phyloP scores from a whole-genome alignment of 2,797 vertebrate genomes.

The Lagorchestes hirsutus region DNA sequence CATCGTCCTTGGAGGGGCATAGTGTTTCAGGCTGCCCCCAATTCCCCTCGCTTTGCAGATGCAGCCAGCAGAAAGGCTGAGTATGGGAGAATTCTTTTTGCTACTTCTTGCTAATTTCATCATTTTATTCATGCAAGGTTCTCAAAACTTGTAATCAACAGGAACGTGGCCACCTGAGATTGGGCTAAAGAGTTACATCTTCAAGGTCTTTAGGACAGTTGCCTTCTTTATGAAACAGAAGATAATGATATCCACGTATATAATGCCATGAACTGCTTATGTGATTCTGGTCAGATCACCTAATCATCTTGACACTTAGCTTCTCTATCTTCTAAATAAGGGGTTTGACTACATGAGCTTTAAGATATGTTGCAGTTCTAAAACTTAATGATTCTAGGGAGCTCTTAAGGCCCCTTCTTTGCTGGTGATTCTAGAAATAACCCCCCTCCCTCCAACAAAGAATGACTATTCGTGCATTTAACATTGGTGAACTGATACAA shows the following conservation, averaged over 20 bases:
- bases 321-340: not conserved
- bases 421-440: slow-evolving; percentile 80
- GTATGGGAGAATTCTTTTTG: slow-evolving; percentile 75
- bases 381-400: slow-evolving; percentile 60
- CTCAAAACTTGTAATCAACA: slow-evolving; percentile 78
- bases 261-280: slow-evolving; percentile 55
- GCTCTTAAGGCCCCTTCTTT: slow-evolving; percentile 79
- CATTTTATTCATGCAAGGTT: slow-evolving; percentile 69
- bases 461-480: slow-evolving; percentile 78
- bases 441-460: slow-evolving; percentile 68
- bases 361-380: not conserved
- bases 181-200: slow-evolving; percentile 76
- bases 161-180: slow-evolving; percentile 75
- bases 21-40: slow-evolving; percentile 56
- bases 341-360: not conserved
- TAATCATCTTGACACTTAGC: not conserved
- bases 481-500: slow-evolving; percentile 76
- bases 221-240: slow-evolving; percentile 73
- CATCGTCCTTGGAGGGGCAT: slow-evolving; percentile 29
- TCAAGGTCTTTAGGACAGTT: slow-evolving; percentile 72
- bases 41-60: slow-evolving; percentile 66
- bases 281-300: not conserved
- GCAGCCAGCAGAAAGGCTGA: slow-evolving; percentile 76
- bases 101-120: slow-evolving; percentile 81
- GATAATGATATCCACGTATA: slow-evolving; percentile 58